phyloP scores from a whole-genome alignment of 2,888 invertebrate genomes.

The Allygus modestus region DNA sequence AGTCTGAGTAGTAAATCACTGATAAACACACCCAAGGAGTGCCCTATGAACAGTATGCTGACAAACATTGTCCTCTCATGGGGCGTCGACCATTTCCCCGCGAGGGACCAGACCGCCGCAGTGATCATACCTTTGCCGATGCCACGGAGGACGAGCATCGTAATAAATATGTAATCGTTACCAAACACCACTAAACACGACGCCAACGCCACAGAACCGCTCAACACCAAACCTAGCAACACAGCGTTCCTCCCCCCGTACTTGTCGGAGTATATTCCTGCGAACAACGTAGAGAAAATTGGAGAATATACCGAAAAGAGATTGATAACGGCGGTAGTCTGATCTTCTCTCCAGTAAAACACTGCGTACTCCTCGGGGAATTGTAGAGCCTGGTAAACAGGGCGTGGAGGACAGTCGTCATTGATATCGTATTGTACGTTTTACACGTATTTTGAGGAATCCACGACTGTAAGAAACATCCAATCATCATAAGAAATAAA shows the following conservation, averaged over 20 bases:
- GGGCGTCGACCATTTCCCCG: not conserved
- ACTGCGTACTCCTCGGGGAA: not conserved
- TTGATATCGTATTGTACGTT: no score
- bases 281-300: not conserved
- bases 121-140: not conserved
- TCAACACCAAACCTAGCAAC: not conserved
- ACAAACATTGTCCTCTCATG: not conserved
- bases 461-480: not conserved
- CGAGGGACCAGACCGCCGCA: not conserved
- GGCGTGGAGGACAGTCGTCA: no score
- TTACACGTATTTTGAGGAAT: no score
- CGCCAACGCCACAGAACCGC: not conserved
- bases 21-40: not conserved
- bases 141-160: not conserved
- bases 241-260: not conserved
- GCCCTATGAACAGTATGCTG: not conserved
- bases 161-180: not conserved
- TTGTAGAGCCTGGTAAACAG: not conserved
- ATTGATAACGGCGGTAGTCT: not conserved
- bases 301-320: not conserved
- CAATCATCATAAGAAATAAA: not conserved
- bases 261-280: not conserved
- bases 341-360: not conserved
- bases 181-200: not conserved
- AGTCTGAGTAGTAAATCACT: not conserved